Percentiles rank a stretch among this genome's conserved stretches.
These are phyloP conservation scores for Heteromormyrus szaboi DNA, from an alignment of 2,797 vertebrate genomes.

Conservation along the genomic window DNA sequence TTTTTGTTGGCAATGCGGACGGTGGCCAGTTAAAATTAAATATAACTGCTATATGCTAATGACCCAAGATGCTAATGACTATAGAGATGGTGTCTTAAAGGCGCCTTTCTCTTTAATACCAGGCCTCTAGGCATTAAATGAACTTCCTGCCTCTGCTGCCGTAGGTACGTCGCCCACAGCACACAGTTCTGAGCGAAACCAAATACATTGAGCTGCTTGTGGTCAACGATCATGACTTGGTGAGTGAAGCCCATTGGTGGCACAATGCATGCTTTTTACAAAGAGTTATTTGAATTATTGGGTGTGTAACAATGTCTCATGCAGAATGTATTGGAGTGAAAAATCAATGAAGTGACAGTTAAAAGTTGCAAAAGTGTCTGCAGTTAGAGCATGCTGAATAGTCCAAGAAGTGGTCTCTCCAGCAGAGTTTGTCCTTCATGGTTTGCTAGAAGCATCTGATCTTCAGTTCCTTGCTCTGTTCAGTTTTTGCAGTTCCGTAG, in stretches of 20 bases:
- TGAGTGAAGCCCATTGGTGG: conserved; percentile 40
- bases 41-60: not conserved
- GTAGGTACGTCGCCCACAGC: conserved; percentile 76
- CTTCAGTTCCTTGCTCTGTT: not conserved
- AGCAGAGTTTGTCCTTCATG: not conserved
- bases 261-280: not conserved
- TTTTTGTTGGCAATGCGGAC: not conserved
- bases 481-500: conserved; percentile 78
- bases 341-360: not conserved
- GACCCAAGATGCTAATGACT: not conserved
- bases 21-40: not conserved
- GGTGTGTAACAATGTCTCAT: not conserved
- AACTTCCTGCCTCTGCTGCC: not conserved
- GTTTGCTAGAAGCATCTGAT: not conserved
- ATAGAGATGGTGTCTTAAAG: not conserved
- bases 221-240: conserved; percentile 88
- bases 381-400: not conserved
- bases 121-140: not conserved
- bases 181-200: conserved; percentile 88
- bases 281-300: not conserved
- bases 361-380: not conserved
- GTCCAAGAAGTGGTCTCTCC: not conserved
- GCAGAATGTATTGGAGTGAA: not conserved
- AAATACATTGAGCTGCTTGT: conserved; percentile 95
- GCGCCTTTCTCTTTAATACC: not conserved